Conservation (phyloP, 2,888 invertebrate species). For the Cerastis rubricosa region DNA sequence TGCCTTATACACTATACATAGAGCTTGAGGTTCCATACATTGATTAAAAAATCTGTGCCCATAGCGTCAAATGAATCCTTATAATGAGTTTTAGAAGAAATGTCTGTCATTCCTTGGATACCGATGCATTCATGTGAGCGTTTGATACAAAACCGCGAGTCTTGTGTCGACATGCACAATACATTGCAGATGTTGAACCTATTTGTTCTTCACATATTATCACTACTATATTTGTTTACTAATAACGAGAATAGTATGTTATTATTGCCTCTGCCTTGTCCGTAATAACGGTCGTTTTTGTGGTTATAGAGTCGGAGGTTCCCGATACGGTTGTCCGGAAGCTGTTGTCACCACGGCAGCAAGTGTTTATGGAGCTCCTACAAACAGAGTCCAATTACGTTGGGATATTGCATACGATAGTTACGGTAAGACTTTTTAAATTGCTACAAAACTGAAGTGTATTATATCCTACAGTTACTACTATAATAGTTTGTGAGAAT, state of each 20-base stretch:
- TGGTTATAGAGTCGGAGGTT: slow-evolving; percentile 87
- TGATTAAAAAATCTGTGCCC: not conserved
- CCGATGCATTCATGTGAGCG: not conserved
- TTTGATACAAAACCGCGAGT: slow-evolving; percentile 20
- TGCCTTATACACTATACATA: not conserved
- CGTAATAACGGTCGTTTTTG: slow-evolving; percentile 35
- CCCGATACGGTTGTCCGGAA: slow-evolving; percentile 92
- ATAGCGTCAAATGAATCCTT: not conserved
- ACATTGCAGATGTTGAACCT: slow-evolving; percentile 16
- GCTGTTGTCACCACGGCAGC: slow-evolving; percentile 94
- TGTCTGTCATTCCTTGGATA: not conserved
- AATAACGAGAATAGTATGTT: not conserved
- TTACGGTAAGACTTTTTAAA: slow-evolving; percentile 92
- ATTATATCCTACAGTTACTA: not conserved
- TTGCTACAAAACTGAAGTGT: not conserved
- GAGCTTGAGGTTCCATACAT: not conserved
- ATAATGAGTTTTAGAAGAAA: not conserved
- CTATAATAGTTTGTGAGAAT: not conserved
- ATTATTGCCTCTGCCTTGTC: slow-evolving; percentile 1
- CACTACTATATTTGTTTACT: slow-evolving; percentile 10
- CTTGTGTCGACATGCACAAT: slow-evolving; percentile 16
- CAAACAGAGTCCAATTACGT: slow-evolving; percentile 99
- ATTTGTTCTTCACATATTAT: slow-evolving; percentile 11
- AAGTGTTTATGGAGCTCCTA: slow-evolving; percentile 97
- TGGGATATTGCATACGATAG: slow-evolving; percentile 97